These are phyloP conservation scores for Leptura quadrifasciata DNA, from an alignment of 2,888 invertebrate species.

Conservation along the genomic window DNA sequence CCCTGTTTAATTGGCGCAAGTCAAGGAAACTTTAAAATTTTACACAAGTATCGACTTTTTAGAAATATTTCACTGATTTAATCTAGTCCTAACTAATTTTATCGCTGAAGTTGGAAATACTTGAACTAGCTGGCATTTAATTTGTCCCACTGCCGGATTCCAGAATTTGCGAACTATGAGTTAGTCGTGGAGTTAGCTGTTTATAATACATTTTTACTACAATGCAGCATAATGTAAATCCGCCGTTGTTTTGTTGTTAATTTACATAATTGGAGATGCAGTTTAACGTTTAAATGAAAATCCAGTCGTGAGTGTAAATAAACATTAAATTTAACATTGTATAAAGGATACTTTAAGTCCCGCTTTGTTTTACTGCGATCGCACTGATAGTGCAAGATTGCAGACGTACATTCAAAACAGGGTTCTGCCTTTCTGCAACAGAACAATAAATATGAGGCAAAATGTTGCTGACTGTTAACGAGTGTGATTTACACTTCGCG, in stretches of 20 bases:
- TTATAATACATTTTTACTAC: slow-evolving; percentile 16
- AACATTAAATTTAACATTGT: slow-evolving; percentile 37
- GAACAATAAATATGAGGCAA: slow-evolving; percentile 20
- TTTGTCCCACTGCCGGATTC: slow-evolving; percentile 5
- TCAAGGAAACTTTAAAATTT: too few relatives aligned
- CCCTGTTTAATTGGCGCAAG: too few relatives aligned
- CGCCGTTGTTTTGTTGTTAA: slow-evolving; percentile 24
- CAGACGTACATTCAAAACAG: slow-evolving; percentile 31
- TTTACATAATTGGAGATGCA: slow-evolving; percentile 40
- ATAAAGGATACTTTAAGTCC: slow-evolving; percentile 24
- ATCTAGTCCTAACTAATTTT: background rate
- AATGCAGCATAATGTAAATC: slow-evolving; percentile 19
- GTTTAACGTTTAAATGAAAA: slow-evolving; percentile 34
- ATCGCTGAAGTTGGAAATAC: background rate
- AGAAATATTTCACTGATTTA: background rate
- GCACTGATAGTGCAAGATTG: slow-evolving; percentile 29
- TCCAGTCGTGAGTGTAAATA: slow-evolving; percentile 37
- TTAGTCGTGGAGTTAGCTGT: background rate
- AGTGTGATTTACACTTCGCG: slow-evolving; percentile 27
- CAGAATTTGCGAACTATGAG: background rate
- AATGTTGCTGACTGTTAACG: slow-evolving; percentile 28
- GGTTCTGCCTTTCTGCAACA: slow-evolving; percentile 10
- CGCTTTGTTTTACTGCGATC: slow-evolving; percentile 35
- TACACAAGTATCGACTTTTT: background rate
- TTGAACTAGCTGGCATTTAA: background rate